Evolutionary conservation across 2,888 invertebrate species (phyloP).

Genomic region (Drosophila multiciliata): DNA sequence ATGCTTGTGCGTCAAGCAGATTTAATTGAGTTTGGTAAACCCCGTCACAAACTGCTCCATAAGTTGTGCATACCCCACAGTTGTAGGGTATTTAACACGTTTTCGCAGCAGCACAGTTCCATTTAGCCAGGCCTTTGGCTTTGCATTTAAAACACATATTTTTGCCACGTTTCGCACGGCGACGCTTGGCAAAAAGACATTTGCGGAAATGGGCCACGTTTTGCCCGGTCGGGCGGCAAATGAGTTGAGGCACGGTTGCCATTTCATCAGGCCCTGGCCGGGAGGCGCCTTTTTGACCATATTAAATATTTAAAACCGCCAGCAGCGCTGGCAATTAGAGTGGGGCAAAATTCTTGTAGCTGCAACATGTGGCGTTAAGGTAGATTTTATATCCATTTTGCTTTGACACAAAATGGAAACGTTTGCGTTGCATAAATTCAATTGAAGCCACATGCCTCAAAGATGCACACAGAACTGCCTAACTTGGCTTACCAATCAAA

Average conservation of each 20-base stretch:
- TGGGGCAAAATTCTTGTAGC: conserved; percentile 23
- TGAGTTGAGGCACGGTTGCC: conserved; percentile 59
- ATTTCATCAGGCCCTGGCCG: conserved; percentile 51
- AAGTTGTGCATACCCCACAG: not conserved
- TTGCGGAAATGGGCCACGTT: conserved; percentile 61
- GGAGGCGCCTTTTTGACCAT: conserved; percentile 1
- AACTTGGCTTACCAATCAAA: conserved; percentile 44
- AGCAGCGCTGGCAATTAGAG: conserved; percentile 49
- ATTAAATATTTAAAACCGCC: conserved; percentile 61
- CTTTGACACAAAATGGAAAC: conserved; percentile 37
- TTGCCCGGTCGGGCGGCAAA: conserved; percentile 62
- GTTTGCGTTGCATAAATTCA: conserved; percentile 49
- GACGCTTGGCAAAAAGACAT: conserved; percentile 51
- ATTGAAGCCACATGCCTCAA: conserved; percentile 43
- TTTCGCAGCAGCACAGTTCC: conserved; percentile 18
- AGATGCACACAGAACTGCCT: conserved; percentile 14
- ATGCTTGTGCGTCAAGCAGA: not conserved
- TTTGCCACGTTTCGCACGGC: conserved; percentile 57
- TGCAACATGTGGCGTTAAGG: conserved; percentile 30
- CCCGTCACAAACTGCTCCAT: not conserved
- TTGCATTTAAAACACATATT: conserved; percentile 64
- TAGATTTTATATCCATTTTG: conserved; percentile 5
- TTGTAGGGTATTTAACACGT: conserved; percentile 27
- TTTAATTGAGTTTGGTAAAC: no score
- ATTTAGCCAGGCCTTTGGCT: conserved; percentile 27